A percentile compares a stretch with the other conserved stretches of the same genome.
Evolutionary conservation across 2,113 vertebrate species (phyloP).

Genomic region (Gavia stellata): DNA sequence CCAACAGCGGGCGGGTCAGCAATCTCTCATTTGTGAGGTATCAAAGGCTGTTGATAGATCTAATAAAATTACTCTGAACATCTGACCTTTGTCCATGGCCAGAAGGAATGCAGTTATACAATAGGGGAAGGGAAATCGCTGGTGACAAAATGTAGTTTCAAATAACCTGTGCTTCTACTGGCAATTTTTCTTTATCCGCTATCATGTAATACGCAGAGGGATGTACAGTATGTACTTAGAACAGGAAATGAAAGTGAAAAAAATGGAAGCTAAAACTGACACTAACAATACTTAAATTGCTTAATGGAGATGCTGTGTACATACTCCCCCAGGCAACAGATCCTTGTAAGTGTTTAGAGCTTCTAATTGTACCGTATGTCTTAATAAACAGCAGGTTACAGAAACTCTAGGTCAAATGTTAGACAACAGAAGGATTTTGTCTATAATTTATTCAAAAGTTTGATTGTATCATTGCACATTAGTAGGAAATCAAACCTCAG

Average conservation of each 20-base stretch:
- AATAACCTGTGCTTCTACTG: slow-evolving; percentile 35
- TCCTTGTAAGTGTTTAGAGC: slow-evolving; percentile 48
- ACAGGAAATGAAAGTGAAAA: slow-evolving; percentile 47
- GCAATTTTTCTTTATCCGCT: slow-evolving; percentile 47
- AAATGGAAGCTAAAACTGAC: slow-evolving; percentile 49
- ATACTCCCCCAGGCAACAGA: slow-evolving; percentile 40
- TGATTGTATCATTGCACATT: slow-evolving; percentile 5
- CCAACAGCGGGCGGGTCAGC: background rate
- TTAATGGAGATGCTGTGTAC: slow-evolving; percentile 61
- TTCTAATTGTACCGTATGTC: slow-evolving; percentile 51
- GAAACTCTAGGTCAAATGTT: slow-evolving; percentile 58
- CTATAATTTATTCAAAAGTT: slow-evolving; percentile 61
- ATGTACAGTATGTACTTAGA: slow-evolving; percentile 13
- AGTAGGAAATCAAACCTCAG: background rate
- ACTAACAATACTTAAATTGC: slow-evolving; percentile 52
- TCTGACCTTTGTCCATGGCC: slow-evolving; percentile 57
- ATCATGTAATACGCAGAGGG: slow-evolving; percentile 35
- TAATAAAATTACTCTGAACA: slow-evolving; percentile 60
- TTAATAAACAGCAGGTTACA: slow-evolving; percentile 59
- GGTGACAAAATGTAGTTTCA: slow-evolving; percentile 53
- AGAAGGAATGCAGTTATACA: slow-evolving; percentile 56
- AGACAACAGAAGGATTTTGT: slow-evolving; percentile 44
- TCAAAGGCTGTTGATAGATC: slow-evolving; percentile 50
- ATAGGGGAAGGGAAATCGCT: slow-evolving; percentile 33
- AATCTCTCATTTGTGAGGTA: slow-evolving; percentile 52